Base-by-base conservation (phyloP, 2,888 invertebrate species). In the Luperina nickerlii region DNA sequence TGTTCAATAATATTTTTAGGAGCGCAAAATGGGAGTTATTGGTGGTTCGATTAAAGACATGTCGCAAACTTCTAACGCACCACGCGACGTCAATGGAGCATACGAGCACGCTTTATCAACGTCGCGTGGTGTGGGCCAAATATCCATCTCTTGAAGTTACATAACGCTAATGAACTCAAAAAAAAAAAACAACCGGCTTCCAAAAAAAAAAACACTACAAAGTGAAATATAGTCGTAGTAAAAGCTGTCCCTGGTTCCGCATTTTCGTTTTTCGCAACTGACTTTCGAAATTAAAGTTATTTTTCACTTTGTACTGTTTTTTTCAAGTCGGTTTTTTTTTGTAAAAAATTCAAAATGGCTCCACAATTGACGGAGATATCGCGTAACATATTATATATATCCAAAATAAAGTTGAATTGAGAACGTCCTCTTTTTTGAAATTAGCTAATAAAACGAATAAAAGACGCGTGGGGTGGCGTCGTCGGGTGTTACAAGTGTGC, bases 401-500 rank as follows among this genome's bases (percentile, higher is more conserved):
- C 18, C 15, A 48, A 54, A 54, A 20, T 20, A 54, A 8, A 20
- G 54, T 54, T 0, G 20, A 24, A 24, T 24, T 24, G 32, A 32
- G 32, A 32, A 32, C 32, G 1, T 32, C 32, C 32, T 32, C 32
- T 1, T 32, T 32, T 32, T 24, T 57, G 57, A 57, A 24, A 4
- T 57, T 24, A 57, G 57, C 24, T 9, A 57, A 11, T 57, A 57
- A n/a, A 60, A 60, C 24, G 42, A 51, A 72, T 32, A 51, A 72
- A 81, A n/a, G 13, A 18, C 4, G 6, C 2, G 6, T 13, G 20
- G 42, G 24, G 18, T 32, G 42, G 32, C 42, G 32, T 51, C 6
- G 15, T 51, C 6, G 15, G 57, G 15, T 18, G 45, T 65, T 45
- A 54, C 57, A 38, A 76, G 54, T 77, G 9, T 82, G 42, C 57